phyloP scores from a whole-genome alignment of 2,113 vertebrate genomes.

The Orientallactaga bullata region DNA sequence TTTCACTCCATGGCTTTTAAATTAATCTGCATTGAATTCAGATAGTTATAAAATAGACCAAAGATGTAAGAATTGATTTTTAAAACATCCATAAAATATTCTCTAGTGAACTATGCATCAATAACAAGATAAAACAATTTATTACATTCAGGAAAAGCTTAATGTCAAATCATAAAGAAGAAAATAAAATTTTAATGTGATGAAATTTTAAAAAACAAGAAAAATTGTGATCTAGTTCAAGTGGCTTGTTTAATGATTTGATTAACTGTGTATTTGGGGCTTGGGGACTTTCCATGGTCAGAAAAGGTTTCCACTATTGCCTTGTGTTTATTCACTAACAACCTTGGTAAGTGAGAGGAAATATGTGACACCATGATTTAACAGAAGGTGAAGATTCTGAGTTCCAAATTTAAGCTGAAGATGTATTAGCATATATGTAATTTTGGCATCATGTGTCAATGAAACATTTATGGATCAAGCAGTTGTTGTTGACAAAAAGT shows the following conservation, averaged over 20 bases:
- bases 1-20: constrained; percentile 6
- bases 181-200: constrained; percentile 51
- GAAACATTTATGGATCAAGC: constrained; percentile 55
- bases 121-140: constrained; percentile 40
- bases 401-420: constrained; percentile 2
- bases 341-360: no score
- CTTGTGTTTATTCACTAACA: rapidly evolving
- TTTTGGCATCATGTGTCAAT: constrained; percentile 54
- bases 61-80: constrained; percentile 35
- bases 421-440: not conserved
- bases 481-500: constrained; percentile 52
- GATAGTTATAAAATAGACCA: constrained; percentile 23
- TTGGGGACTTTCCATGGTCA: not conserved
- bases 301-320: not conserved
- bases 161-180: not conserved
- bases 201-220: not conserved
- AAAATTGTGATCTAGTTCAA: not conserved
- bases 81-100: constrained; percentile 30
- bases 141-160: constrained; percentile 29
- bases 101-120: not conserved
- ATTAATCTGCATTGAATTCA: constrained; percentile 9
- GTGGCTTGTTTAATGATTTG: not conserved
- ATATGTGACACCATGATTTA: not conserved
- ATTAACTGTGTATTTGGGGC: not conserved
- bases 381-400: not conserved